phyloP scores from a whole-genome alignment of 1,140 invertebrate species.

The Yoshiicerus persimilis region DNA sequence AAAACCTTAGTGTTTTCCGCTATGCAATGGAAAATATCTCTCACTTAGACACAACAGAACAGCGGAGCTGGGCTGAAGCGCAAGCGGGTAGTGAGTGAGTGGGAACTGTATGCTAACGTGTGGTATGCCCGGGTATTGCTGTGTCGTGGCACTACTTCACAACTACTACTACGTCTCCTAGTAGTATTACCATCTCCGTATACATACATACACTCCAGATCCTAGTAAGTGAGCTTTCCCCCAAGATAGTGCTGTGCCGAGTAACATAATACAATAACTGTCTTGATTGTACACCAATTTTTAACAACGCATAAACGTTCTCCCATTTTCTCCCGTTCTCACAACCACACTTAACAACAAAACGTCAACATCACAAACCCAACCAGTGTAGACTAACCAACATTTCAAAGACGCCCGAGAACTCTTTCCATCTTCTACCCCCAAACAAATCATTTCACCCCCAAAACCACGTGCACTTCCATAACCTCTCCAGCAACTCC shows the following conservation, averaged over 20 bases:
- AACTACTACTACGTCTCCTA: not conserved
- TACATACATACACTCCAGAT: slow-evolving; percentile 9
- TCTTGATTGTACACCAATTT: slow-evolving; percentile 29
- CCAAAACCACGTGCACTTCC: not conserved
- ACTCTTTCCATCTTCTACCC: no score
- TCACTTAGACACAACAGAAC: no score
- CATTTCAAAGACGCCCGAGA: not conserved
- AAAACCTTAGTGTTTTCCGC: slow-evolving; percentile 30
- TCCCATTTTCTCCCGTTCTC: not conserved
- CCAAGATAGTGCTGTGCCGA: slow-evolving; percentile 24
- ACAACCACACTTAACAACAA: not conserved
- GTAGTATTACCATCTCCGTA: not conserved
- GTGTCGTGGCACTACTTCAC: not conserved
- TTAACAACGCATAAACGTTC: slow-evolving; percentile 24
- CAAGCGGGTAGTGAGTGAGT: slow-evolving; percentile 32
- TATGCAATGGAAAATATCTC: slow-evolving; percentile 28
- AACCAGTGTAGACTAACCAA: not conserved
- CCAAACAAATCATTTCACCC: not conserved
- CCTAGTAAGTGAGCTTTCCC: slow-evolving; percentile 35
- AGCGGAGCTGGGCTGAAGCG: slow-evolving; percentile 19
- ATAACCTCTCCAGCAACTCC: not conserved
- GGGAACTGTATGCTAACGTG: not conserved
- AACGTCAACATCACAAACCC: not conserved
- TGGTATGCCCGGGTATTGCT: not conserved
- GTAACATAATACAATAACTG: slow-evolving; percentile 25